Base-by-base conservation (phyloP, 2,113 vertebrate genomes). In the Myocastor coypus region DNA sequence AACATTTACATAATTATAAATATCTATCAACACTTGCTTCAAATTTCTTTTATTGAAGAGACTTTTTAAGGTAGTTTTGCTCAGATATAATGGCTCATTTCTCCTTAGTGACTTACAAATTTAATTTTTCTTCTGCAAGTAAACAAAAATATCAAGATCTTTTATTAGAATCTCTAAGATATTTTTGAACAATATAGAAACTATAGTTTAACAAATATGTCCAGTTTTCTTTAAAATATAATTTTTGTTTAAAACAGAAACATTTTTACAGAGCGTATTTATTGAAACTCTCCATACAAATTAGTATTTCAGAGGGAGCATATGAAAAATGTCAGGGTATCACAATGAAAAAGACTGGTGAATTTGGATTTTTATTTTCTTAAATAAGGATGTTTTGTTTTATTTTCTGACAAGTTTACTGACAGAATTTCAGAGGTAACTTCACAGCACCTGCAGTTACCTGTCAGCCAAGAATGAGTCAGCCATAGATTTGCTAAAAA, bases 401-500 rank as follows among this genome's bases (percentile, higher is more conserved):
- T 92, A 57, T 93, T 97, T 97, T 55, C 89, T 97, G 96, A 89
- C 57, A 90, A 81, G 93, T 97, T 96, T 96, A 94, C 93, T 95
- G 97, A 95, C 96, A 97, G 96, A 92, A 26, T 80, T 89, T 66
- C 90, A 81, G 42, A 96, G 94, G 94, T 94, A 97, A 69, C 75
- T 92, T 92, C 95, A 92, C 82, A 55, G 71, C 63, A n/a, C 83
- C 83, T 97, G 95, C 61, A 94, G 73, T 95, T 87, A 97, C 55
- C 96, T 97, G 95, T 87, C 96, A 97, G 89, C 92, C 92, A 81
- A 77, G 96, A 97, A 85, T 68, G 78, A 96, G 40, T 93, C 14
- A 20, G 75, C 97, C 89, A 59, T 91, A 95, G 97, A 97, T 97
- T 97, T 96, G 90, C 96, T 73, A 94, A 96, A 94, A 95, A 87